Evolutionary conservation across 2,797 vertebrate species (phyloP), one percentile per base, ranked within the genome.

Genomic region (Zenarchopterus dispar): DNA sequence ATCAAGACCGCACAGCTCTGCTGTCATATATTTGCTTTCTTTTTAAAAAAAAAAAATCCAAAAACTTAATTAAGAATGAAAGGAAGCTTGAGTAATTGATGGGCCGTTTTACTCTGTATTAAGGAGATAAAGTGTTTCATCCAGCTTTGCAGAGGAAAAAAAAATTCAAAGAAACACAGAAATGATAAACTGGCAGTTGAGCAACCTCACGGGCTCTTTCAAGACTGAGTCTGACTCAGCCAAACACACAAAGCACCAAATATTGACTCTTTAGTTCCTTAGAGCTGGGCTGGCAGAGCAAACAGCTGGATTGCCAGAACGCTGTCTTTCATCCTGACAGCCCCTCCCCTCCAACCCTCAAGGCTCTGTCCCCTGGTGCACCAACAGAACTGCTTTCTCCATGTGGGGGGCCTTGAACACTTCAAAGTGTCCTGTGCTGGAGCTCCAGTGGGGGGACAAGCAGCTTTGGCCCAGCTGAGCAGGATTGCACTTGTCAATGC

Each of bases 301-400:
- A 91, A 92, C 92, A 93, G 89, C 91, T 93, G 91, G 86, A 80
- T 70, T 56, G 73, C 71, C 61, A 73, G 71, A 82, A 71, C 73
- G 62, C 70, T 21, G 55, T 77, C 81, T 81, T 90, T 82, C 73
- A 87, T 81, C 73, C 73, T 65, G 62, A 82, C 76, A 72, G 63
- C 64, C 41, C 52, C 58, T 47, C 23, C 54, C 41, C 57, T 58
- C 23, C 26, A 67, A 44, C 57, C 63, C 73, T 46, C 21, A 18
- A 53, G 67, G 51, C 76, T 66, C 67, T 39, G 78, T 76, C 77
- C 81, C 66, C 56, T 75, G 41, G 41, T 56, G 43, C 80, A 68
- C 75, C 78, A 71, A 74, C 67, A 76, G 50, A 59, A 9, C 63
- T 63, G 80, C 80, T 81, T 70, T 80, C 71, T 78, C 65, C 56